Evolutionary conservation across 2,797 vertebrate genomes (phyloP).

Genomic region (Tauraco hartlaubi): DNA sequence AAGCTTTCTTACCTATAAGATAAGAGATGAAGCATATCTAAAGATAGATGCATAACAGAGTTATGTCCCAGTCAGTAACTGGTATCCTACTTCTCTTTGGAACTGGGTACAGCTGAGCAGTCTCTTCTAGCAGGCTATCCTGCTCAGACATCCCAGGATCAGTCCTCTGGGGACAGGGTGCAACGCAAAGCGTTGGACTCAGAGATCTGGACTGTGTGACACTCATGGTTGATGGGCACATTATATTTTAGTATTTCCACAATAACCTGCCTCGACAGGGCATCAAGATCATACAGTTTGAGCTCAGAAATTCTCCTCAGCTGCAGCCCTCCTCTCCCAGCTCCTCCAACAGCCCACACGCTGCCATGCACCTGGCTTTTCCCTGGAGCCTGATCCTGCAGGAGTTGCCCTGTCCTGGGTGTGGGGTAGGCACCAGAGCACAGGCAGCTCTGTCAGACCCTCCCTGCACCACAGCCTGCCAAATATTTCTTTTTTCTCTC

Average conservation of each 20-base stretch:
- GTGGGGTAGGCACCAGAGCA: fast-evolving
- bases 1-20: neutral
- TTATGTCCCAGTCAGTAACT: neutral
- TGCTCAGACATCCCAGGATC: neutral
- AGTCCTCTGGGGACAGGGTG: neutral
- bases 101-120: neutral
- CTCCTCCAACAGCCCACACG: fast-evolving
- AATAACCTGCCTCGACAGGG: neutral
- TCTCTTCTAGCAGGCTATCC: neutral
- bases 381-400: neutral
- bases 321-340: neutral
- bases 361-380: neutral
- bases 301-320: neutral
- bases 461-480: neutral
- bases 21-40: neutral
- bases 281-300: neutral
- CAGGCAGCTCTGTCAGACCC: neutral
- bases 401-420: neutral
- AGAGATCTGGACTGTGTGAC: fast-evolving
- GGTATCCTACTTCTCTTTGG: neutral
- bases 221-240: neutral
- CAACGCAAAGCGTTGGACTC: fast-evolving
- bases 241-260: neutral
- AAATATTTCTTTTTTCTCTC: neutral
- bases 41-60: fast-evolving